phyloP scores from a whole-genome alignment of 2,113 vertebrate species.

The Xenopus laevis region DNA sequence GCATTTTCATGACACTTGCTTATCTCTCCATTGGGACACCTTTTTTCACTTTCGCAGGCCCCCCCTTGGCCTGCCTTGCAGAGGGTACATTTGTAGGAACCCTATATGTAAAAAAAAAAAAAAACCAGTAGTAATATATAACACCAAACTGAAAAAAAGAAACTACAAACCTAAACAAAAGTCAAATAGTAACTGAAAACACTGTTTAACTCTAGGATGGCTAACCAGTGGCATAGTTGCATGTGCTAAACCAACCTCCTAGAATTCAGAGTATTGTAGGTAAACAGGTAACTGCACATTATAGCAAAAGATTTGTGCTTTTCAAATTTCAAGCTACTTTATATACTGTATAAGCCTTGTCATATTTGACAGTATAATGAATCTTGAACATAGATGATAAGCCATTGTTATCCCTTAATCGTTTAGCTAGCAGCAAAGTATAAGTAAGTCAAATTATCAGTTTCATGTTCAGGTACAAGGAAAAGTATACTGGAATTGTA shows the following conservation, averaged over 20 bases:
- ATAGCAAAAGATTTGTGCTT: neutral
- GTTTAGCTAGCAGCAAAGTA: neutral
- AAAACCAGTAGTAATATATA: no score
- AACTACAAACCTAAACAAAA: neutral
- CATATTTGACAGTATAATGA: neutral
- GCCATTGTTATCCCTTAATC: neutral
- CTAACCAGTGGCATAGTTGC: no score
- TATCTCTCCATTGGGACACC: constrained; percentile 79
- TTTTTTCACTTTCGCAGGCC: constrained; percentile 73
- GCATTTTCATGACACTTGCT: constrained; percentile 88
- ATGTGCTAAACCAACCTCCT: no score
- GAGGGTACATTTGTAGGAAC: constrained; percentile 84
- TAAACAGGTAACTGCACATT: no score
- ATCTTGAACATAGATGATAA: neutral
- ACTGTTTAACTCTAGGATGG: no score
- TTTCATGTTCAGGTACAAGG: no score
- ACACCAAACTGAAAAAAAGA: no score
- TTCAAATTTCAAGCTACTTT: neutral
- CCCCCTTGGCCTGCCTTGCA: constrained; percentile 82
- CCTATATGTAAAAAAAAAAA: constrained; percentile 59
- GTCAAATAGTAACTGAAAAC: no score
- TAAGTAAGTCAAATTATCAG: no score
- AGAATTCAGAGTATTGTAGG: no score
- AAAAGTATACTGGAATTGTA: no score
- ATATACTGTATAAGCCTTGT: neutral